phyloP scores from a whole-genome alignment of 1,140 invertebrate species.

The Tetraneura akinire region DNA sequence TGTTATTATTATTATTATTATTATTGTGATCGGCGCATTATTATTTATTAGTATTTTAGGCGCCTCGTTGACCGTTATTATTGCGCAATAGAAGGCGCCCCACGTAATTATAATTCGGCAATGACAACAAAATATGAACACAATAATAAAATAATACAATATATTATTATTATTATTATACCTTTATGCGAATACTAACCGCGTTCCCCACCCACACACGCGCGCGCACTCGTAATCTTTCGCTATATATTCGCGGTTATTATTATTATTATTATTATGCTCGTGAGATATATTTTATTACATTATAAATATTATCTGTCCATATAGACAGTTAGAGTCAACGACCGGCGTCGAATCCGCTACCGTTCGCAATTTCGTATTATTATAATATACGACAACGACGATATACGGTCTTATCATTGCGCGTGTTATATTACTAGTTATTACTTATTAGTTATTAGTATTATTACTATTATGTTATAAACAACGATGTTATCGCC shows the following conservation, averaged over 20 bases:
- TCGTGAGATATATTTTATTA: neutral
- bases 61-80: neutral
- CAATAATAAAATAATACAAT: too few relatives aligned
- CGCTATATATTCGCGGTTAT: neutral
- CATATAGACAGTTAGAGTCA: slow-evolving; percentile 24
- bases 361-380: too few relatives aligned
- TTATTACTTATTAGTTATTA: too few relatives aligned
- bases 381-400: too few relatives aligned
- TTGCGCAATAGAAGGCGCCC: slow-evolving; percentile 22
- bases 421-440: too few relatives aligned
- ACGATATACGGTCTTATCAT: neutral
- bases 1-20: neutral
- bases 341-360: slow-evolving; percentile 14
- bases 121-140: neutral
- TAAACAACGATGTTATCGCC: neutral
- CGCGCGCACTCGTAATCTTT: too few relatives aligned
- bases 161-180: neutral
- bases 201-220: too few relatives aligned
- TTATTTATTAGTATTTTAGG: neutral
- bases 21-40: neutral
- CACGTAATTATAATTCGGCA: neutral
- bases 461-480: too few relatives aligned
- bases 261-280: neutral
- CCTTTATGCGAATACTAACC: too few relatives aligned
- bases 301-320: neutral